Conservation (phyloP, 1,140 invertebrate species). For the Ips nitidus region DNA sequence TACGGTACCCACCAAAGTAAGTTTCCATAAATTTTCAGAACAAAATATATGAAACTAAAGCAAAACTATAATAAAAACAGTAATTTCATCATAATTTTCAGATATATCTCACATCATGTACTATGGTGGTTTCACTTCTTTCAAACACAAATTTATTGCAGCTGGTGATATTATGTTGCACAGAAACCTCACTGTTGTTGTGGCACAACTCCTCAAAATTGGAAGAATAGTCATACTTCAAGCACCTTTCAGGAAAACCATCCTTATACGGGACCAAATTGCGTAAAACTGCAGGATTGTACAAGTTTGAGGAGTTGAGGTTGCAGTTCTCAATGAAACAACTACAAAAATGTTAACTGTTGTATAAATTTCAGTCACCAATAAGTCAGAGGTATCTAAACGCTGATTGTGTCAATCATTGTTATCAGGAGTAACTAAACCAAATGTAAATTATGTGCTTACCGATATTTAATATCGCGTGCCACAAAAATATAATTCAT, state of each 20-base stretch:
- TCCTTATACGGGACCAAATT: constrained; percentile 54
- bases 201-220: background rate
- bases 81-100: background rate
- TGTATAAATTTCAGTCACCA: background rate
- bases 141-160: constrained; percentile 56
- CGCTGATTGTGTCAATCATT: no score
- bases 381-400: background rate
- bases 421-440: background rate
- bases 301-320: constrained; percentile 41
- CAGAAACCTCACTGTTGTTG: background rate
- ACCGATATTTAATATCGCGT: constrained; percentile 56
- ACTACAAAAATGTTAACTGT: constrained; percentile 48
- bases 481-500: constrained; percentile 65
- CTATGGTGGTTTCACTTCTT: constrained; percentile 53
- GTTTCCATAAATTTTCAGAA: constrained; percentile 66
- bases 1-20: constrained; percentile 68
- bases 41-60: constrained; percentile 59
- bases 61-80: background rate
- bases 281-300: constrained; percentile 57
- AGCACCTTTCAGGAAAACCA: constrained; percentile 40
- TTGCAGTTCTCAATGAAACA: constrained; percentile 66
- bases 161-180: constrained; percentile 31
- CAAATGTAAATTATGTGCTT: constrained; percentile 21
- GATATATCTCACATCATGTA: constrained; percentile 43
- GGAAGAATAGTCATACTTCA: constrained; percentile 6